phyloP scores from a whole-genome alignment of 2,797 vertebrate genomes.

The Heterohyrax brucei region DNA sequence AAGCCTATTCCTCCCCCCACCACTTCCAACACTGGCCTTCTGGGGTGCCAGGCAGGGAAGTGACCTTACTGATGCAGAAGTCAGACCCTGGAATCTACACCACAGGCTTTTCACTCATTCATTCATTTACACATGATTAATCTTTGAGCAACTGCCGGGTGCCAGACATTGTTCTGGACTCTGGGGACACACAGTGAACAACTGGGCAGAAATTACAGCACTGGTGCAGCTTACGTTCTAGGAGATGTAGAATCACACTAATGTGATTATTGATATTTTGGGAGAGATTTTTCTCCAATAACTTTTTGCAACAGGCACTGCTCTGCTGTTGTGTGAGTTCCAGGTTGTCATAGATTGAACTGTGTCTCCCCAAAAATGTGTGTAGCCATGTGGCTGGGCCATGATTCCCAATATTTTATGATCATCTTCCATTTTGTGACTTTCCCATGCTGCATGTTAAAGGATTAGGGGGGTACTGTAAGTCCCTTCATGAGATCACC shows the following conservation, averaged over 20 bases:
- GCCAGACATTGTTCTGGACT: neutral
- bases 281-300: neutral
- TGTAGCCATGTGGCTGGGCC: no score
- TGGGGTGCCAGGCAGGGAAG: neutral
- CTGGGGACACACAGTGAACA: neutral
- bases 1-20: neutral
- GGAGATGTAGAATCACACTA: neutral
- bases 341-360: neutral
- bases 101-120: neutral
- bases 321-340: neutral
- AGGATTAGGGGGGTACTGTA: no score
- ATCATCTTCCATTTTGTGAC: no score
- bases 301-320: neutral
- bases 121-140: neutral
- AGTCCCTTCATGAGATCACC: no score
- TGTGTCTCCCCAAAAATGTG: no score
- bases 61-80: neutral
- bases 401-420: no score
- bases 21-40: neutral
- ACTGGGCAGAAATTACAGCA: neutral
- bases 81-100: neutral
- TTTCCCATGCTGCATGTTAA: no score
- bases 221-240: neutral
- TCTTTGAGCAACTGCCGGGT: neutral
- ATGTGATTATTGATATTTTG: neutral